Conservation (phyloP, 2,888 invertebrate species). For the Pterobdella sp. region DNA sequence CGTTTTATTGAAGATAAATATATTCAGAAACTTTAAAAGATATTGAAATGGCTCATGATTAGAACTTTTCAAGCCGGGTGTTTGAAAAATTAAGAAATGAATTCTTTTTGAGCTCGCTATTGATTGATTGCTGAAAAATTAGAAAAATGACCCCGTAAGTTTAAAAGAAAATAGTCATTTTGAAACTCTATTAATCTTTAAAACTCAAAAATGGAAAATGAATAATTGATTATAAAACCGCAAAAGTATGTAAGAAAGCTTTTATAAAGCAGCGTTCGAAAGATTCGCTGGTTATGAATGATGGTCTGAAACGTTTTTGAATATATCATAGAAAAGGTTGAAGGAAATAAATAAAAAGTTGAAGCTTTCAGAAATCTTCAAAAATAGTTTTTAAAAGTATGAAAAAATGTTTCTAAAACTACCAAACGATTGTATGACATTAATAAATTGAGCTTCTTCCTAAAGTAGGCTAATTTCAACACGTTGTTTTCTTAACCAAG, state of each 20-base stretch:
- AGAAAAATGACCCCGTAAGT: neutral
- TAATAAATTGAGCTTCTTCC: neutral
- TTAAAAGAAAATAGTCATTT: neutral
- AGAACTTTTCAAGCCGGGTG: too few species aligned
- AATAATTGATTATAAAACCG: neutral
- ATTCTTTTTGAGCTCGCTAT: neutral
- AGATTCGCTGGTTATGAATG: too few species aligned
- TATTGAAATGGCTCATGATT: too few species aligned
- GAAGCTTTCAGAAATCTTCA: neutral
- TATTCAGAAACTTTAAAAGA: too few species aligned
- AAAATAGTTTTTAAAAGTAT: neutral
- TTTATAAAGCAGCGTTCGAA: neutral
- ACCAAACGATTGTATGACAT: neutral
- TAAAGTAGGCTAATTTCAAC: constrained; percentile 9
- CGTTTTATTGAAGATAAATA: too few species aligned
- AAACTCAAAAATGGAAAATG: neutral
- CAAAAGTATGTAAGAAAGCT: neutral
- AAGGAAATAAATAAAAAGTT: neutral
- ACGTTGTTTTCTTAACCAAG: too few species aligned
- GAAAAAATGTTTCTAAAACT: neutral
- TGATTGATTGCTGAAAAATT: constrained; percentile 3
- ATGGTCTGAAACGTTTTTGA: too few species aligned
- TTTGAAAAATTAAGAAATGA: constrained; percentile 2
- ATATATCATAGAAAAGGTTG: neutral
- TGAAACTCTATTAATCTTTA: neutral